Evolutionary conservation across 2,113 vertebrate genomes (phyloP).

Genomic region (Haemorhous mexicanus): DNA sequence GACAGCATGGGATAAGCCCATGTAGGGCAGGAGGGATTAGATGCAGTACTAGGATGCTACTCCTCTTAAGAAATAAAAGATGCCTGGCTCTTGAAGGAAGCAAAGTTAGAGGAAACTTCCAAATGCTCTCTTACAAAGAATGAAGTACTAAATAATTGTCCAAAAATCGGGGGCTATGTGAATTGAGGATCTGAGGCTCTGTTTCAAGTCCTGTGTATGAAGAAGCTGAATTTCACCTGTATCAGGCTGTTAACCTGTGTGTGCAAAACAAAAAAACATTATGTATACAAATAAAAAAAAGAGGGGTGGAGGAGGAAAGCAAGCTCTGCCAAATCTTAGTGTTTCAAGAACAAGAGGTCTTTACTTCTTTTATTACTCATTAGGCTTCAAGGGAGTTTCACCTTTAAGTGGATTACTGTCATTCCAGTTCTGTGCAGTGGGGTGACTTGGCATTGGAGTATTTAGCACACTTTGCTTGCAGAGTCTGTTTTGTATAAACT

Average conservation of each 20-base stretch:
- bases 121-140: not conserved
- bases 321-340: not conserved
- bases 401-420: slow-evolving; percentile 57
- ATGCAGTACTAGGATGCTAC: not conserved
- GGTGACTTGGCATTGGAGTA: not conserved
- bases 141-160: not conserved
- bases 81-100: not conserved
- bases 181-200: not conserved
- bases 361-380: slow-evolving; percentile 34
- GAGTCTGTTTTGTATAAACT: slow-evolving; percentile 25
- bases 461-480: not conserved
- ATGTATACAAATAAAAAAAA: not conserved
- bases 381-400: slow-evolving; percentile 47
- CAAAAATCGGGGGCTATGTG: not conserved
- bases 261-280: not conserved
- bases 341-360: slow-evolving; percentile 26
- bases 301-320: fast-evolving
- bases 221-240: not conserved
- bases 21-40: fast-evolving
- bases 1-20: not conserved
- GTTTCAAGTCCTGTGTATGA: not conserved
- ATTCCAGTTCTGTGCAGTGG: slow-evolving; percentile 19
- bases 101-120: not conserved
- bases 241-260: not conserved
- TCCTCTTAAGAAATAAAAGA: not conserved